Evolutionary conservation across 1,140 invertebrate species (phyloP).

Genomic region (Micrasema longulum): DNA sequence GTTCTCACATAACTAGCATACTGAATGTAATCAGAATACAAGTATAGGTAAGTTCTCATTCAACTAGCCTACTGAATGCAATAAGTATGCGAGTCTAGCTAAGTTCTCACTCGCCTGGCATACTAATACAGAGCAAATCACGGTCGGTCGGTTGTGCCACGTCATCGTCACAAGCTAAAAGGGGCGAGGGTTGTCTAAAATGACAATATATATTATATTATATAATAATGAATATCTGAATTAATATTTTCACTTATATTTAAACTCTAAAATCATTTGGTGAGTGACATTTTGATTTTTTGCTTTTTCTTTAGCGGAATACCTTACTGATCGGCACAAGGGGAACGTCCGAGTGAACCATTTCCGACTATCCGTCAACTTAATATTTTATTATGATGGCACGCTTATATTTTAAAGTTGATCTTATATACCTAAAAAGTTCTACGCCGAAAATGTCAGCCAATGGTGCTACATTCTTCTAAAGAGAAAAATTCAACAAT

Average conservation of each 20-base stretch:
- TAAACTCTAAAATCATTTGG: conserved; percentile 46
- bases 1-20: too few relatives aligned
- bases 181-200: conserved; percentile 48
- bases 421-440: conserved; percentile 25
- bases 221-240: conserved; percentile 46
- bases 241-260: conserved; percentile 52
- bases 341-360: conserved; percentile 13
- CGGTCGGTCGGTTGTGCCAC: conserved; percentile 32
- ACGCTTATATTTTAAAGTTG: conserved; percentile 29
- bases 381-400: conserved; percentile 35
- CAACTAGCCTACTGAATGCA: too few relatives aligned
- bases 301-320: conserved; percentile 25
- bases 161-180: conserved; percentile 54
- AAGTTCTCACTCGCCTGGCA: background rate
- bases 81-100: background rate
- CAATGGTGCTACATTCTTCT: conserved; percentile 17
- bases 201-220: conserved; percentile 45
- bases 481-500: conserved; percentile 19
- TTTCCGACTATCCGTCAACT: conserved; percentile 17
- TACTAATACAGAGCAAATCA: background rate
- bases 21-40: too few relatives aligned
- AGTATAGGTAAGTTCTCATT: too few relatives aligned
- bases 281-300: conserved; percentile 33
- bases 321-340: conserved; percentile 19
- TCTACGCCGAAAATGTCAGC: conserved; percentile 30